Evolutionary conservation across 53 echinoderm and acorn worm genomes (phyloP).

Genomic region (Paracentrotus lividus): DNA sequence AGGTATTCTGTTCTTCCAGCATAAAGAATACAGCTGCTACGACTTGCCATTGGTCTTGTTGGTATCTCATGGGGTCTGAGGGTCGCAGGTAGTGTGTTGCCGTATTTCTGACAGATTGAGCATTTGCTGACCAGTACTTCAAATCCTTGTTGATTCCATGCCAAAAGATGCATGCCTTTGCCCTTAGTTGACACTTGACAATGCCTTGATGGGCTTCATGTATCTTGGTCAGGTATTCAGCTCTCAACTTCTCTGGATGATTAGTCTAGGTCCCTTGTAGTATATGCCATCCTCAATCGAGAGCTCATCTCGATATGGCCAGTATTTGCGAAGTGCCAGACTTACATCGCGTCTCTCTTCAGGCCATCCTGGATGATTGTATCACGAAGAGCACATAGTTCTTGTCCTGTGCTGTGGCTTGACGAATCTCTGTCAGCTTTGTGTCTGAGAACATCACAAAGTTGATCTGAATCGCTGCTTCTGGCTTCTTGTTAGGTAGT

Average conservation of each 20-base stretch:
- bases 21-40: constrained; percentile 73
- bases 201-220: constrained; percentile 79
- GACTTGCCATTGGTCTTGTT: constrained; percentile 75
- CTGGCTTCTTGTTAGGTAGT: background rate
- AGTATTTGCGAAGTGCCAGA: constrained; percentile 61
- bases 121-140: too few relatives aligned
- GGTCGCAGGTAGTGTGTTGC: constrained; percentile 66
- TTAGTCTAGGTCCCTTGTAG: constrained; percentile 71
- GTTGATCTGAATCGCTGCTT: constrained; percentile 38
- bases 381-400: constrained; percentile 74
- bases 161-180: constrained; percentile 73
- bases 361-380: constrained; percentile 78
- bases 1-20: constrained; percentile 58
- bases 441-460: constrained; percentile 71
- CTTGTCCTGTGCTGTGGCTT: constrained; percentile 71
- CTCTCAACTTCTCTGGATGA: constrained; percentile 52
- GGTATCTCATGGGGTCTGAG: constrained; percentile 72
- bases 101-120: too few relatives aligned
- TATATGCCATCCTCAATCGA: constrained; percentile 73
- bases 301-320: constrained; percentile 77
- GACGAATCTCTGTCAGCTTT: constrained; percentile 22
- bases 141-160: constrained; percentile 82
- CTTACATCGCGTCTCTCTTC: constrained; percentile 54
- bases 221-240: background rate
- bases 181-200: constrained; percentile 73